Evolutionary conservation across 2,888 invertebrate genomes (phyloP).

Genomic region (Hydroisotoma schaefferi): DNA sequence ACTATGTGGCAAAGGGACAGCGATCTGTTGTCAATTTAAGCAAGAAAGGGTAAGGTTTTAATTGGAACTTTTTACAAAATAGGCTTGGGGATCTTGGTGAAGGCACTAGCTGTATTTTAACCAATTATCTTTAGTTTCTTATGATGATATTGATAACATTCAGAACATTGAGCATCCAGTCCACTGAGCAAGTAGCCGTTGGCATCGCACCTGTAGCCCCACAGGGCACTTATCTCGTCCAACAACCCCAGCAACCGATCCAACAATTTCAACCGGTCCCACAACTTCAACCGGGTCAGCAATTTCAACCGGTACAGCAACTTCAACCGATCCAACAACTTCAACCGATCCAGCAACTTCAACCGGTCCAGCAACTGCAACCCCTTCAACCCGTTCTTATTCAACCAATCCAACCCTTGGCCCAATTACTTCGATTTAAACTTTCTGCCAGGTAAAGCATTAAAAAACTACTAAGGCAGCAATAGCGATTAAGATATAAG

Average conservation of each 20-base stretch:
- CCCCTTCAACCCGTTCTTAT: constrained; percentile 12
- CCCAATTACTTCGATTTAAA: constrained; percentile 31
- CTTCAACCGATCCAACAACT: neutral
- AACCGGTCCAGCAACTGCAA: neutral
- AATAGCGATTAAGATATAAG: too few relatives aligned
- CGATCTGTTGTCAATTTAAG: constrained; percentile 26
- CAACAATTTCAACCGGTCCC: too few relatives aligned
- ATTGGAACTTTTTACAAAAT: neutral
- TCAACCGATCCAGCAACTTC: neutral
- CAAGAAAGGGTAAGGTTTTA: constrained; percentile 30
- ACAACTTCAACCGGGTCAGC: constrained; percentile 6
- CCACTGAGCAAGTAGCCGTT: constrained; percentile 4
- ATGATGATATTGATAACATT: neutral
- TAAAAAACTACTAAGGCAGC: too few relatives aligned
- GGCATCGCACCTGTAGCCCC: constrained; percentile 2
- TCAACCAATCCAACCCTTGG: constrained; percentile 4
- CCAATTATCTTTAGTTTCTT: neutral
- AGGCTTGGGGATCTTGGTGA: too few relatives aligned
- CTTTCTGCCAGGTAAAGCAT: constrained; percentile 39
- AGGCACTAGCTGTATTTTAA: too few relatives aligned
- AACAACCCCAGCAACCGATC: constrained; percentile 12
- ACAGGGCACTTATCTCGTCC: neutral
- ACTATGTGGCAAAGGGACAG: constrained; percentile 33
- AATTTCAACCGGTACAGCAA: constrained; percentile 1
- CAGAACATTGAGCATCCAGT: constrained; percentile 23